Evolutionary conservation across 30 jellyfish, hydroid and myxozoan genomes (phyloP).

Genomic region (Mastigias papua): DNA sequence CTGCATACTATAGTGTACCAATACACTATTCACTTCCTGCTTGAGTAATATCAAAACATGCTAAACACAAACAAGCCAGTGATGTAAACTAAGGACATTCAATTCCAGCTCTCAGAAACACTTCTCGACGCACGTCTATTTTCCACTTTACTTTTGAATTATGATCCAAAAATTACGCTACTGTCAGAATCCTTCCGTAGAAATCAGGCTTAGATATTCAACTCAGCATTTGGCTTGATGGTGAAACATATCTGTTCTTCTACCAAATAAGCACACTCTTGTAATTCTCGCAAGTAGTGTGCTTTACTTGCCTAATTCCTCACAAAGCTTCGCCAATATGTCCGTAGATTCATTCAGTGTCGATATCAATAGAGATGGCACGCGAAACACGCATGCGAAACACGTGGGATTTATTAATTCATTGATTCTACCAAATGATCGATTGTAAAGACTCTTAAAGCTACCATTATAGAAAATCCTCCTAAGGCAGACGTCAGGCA

Average conservation of each 20-base stretch:
- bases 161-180: background rate
- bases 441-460: constrained; percentile 13
- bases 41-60: too few species aligned
- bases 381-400: constrained; percentile 68
- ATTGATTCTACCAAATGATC: background rate
- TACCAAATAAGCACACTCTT: background rate
- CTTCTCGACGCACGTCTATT: too few species aligned
- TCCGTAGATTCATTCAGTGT: constrained; percentile 32
- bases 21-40: too few species aligned
- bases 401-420: constrained; percentile 54
- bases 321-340: constrained; percentile 12
- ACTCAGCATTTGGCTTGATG: background rate
- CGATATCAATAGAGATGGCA: constrained; percentile 39
- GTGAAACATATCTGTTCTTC: background rate
- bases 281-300: background rate
- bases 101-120: too few species aligned
- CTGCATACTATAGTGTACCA: too few species aligned
- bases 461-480: constrained; percentile 31
- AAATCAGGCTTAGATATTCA: background rate
- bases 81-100: too few species aligned
- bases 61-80: too few species aligned
- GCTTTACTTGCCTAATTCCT: constrained; percentile 24
- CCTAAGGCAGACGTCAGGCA: constrained; percentile 67
- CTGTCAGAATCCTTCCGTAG: background rate
- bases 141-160: too few species aligned